These are phyloP conservation scores for Hypena proboscidalis DNA, from an alignment of 2,888 invertebrate genomes.

Conservation along the genomic window DNA sequence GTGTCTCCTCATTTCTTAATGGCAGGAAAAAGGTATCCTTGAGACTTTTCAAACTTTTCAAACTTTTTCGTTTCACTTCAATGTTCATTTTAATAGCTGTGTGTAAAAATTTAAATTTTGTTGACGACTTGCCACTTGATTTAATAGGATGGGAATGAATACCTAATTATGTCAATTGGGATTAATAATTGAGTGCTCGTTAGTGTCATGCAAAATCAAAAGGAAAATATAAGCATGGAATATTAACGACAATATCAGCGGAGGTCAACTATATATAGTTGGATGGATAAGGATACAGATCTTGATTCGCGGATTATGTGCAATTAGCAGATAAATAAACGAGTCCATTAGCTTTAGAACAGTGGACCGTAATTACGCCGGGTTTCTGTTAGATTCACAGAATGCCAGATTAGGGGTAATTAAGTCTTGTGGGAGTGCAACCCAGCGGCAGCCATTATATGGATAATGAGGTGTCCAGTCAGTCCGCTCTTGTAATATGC, in stretches of 20 bases:
- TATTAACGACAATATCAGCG: background rate
- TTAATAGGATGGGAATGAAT: too few species aligned
- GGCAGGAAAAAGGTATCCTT: conserved; percentile 25
- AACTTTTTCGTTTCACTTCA: conserved; percentile 24
- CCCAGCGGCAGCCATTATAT: conserved; percentile 71
- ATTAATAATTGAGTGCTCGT: too few species aligned
- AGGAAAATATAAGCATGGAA: too few species aligned
- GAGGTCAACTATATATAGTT: conserved; percentile 1
- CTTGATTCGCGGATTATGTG: conserved; percentile 49
- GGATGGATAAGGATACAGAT: conserved; percentile 33
- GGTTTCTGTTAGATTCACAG: conserved; percentile 74
- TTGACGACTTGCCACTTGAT: too few species aligned
- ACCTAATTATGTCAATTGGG: too few species aligned
- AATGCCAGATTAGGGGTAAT: conserved; percentile 81
- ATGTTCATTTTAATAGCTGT: conserved; percentile 4
- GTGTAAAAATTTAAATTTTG: background rate
- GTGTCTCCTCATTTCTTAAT: conserved; percentile 27
- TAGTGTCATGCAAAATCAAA: too few species aligned
- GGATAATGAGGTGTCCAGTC: conserved; percentile 82
- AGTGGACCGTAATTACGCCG: conserved; percentile 73
- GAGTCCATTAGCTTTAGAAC: conserved; percentile 72
- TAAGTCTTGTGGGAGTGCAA: conserved; percentile 77
- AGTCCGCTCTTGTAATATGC: conserved; percentile 74
- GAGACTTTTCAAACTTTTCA: conserved; percentile 17
- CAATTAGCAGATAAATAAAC: conserved; percentile 76